phyloP scores from a whole-genome alignment of 2,113 vertebrate genomes.

The Trematocara marginatum region DNA sequence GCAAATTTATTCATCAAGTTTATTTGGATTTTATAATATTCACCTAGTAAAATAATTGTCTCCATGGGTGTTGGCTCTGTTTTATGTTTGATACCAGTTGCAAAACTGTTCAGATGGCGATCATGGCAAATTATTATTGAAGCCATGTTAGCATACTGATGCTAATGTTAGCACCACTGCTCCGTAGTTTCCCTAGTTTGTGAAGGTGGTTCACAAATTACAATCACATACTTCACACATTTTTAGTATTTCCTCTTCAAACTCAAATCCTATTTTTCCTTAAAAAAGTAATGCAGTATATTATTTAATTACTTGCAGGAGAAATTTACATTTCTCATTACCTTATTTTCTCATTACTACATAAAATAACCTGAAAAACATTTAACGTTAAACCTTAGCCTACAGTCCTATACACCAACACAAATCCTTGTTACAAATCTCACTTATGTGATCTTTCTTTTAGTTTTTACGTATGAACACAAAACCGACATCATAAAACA shows the following conservation, averaged over 20 bases:
- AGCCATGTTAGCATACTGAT: background rate
- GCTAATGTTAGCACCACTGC: background rate
- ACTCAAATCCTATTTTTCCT: background rate
- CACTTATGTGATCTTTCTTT: background rate
- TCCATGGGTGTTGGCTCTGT: background rate
- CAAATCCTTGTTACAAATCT: background rate
- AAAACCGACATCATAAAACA: background rate
- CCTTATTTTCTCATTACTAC: background rate
- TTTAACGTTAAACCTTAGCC: background rate
- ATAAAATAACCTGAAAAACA: background rate
- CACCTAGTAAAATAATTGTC: background rate
- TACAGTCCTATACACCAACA: background rate
- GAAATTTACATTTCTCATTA: background rate
- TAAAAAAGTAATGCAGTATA: background rate
- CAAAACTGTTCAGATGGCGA: accelerated
- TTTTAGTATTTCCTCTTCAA: background rate
- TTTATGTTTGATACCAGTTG: background rate
- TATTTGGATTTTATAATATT: background rate
- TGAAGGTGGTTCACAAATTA: background rate
- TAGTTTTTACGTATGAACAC: background rate
- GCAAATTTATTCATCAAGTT: background rate
- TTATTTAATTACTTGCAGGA: background rate
- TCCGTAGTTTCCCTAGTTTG: background rate
- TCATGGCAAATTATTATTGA: background rate
- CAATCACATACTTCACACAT: background rate